These are phyloP conservation scores for Melieria omissa DNA, from an alignment of 2,888 invertebrate species.

Conservation along the genomic window DNA sequence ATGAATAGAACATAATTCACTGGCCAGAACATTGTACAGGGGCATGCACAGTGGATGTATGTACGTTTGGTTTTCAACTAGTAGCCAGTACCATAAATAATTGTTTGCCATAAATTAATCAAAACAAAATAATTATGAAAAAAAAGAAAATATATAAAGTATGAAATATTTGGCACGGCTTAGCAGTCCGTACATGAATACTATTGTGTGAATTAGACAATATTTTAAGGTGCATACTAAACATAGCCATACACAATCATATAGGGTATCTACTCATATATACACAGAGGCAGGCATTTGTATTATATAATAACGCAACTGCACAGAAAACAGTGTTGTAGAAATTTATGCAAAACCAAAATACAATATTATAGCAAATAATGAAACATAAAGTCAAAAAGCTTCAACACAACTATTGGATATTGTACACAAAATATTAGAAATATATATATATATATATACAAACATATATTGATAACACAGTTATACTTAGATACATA, in stretches of 20 bases:
- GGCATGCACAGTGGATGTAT: too few species aligned
- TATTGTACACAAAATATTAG: slow-evolving; percentile 13
- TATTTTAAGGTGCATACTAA: slow-evolving; percentile 48
- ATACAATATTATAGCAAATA: background rate
- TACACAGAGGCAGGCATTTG: slow-evolving; percentile 24
- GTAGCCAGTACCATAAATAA: background rate
- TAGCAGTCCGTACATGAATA: slow-evolving; percentile 50
- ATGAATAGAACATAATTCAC: background rate
- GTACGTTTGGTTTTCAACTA: background rate
- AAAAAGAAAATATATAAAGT: background rate
- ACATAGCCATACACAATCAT: too few species aligned
- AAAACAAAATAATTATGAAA: background rate
- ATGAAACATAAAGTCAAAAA: background rate
- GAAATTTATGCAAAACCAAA: background rate
- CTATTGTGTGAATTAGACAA: slow-evolving; percentile 67
- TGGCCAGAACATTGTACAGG: too few species aligned
- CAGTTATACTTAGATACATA: slow-evolving; percentile 13
- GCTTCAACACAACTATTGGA: slow-evolving; percentile 24
- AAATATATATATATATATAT: slow-evolving; percentile 36
- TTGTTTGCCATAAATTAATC: background rate
- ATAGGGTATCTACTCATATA: too few species aligned
- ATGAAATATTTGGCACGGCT: slow-evolving; percentile 38
- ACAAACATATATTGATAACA: background rate
- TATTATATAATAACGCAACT: slow-evolving; percentile 25
- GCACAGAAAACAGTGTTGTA: background rate